These are phyloP conservation scores for Erythrocebus patas DNA, from an alignment of 2,113 vertebrate genomes.

Conservation along the genomic window DNA sequence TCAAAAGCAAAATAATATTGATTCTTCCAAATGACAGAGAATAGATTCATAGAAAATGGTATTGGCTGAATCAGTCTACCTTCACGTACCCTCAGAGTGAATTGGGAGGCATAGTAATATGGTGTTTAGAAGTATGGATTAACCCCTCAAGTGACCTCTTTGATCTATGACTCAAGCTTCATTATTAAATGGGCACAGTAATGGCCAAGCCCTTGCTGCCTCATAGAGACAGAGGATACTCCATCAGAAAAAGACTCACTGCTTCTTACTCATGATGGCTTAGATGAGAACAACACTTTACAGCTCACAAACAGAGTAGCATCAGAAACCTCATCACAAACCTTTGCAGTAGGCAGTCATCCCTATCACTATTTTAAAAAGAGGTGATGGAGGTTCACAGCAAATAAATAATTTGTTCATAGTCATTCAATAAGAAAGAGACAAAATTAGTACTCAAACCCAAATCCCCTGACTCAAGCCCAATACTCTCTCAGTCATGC, in stretches of 20 bases:
- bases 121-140: background rate
- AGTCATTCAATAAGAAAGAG: background rate
- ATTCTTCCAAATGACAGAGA: background rate
- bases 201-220: background rate
- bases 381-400: background rate
- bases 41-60: background rate
- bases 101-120: background rate
- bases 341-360: background rate
- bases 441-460: background rate
- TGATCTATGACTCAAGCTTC: constrained; percentile 1
- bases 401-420: background rate
- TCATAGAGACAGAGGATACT: background rate
- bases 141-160: background rate
- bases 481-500: background rate
- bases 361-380: background rate
- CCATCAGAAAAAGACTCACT: background rate
- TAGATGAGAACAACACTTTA: background rate
- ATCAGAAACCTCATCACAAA: background rate
- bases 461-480: background rate
- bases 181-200: background rate
- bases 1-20: background rate
- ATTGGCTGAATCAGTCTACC: background rate
- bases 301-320: background rate
- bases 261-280: background rate
- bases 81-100: background rate